phyloP scores from a whole-genome alignment of 1,140 invertebrate genomes.

The roundworm (Caenorhabditis elegans) region WBcel235 BX284604.4:12339501-12340000 shows the following conservation, averaged over 20 bases:
- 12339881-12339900: no score
- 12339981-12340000: no score
- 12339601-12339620: no score
- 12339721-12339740: background rate
- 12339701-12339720: background rate
- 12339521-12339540: constrained; percentile 86
- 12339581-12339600: constrained; percentile 49
- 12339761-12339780: background rate
- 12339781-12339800: background rate
- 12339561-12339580: constrained; percentile 74
- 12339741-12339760: background rate
- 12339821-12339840: no score
- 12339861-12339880: no score
- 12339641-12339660: constrained; percentile 43
- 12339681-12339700: constrained; percentile 2
- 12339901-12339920: no score
- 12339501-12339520: constrained; percentile 77
- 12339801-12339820: no score
- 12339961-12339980: no score
- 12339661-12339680: constrained; percentile 18
- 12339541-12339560: constrained; percentile 89
- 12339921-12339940: no score
- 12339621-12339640: background rate
- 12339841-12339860: no score
- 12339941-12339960: no score